Conservation (phyloP, 2,888 invertebrate species). For the Ectemnius continuus region DNA sequence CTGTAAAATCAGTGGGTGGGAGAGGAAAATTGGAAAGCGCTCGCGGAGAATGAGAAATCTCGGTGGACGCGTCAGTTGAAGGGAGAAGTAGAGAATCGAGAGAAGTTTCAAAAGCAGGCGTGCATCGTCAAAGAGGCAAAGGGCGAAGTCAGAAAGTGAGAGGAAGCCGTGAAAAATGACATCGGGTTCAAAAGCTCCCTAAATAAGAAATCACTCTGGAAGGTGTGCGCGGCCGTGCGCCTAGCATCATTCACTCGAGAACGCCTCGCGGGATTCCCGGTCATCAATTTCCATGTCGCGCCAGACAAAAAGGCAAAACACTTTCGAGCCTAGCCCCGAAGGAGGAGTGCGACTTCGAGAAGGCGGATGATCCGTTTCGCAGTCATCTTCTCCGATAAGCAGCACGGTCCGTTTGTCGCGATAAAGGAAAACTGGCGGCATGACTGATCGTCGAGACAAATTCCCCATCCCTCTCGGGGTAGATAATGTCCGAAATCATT, state of each 20-base stretch:
- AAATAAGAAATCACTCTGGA: constrained; percentile 71
- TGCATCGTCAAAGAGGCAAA: constrained; percentile 24
- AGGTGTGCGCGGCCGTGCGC: constrained; percentile 27
- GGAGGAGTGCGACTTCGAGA: neutral
- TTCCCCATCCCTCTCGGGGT: constrained; percentile 42
- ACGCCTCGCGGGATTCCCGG: constrained; percentile 44
- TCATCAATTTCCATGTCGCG: constrained; percentile 67
- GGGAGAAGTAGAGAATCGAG: neutral
- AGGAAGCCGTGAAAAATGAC: constrained; percentile 69
- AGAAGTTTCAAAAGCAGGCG: constrained; percentile 24
- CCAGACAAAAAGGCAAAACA: constrained; percentile 35
- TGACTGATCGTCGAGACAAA: constrained; percentile 55
- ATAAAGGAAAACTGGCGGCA: constrained; percentile 43
- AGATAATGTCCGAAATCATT: constrained; percentile 58
- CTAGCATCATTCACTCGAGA: constrained; percentile 54
- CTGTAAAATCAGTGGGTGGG: neutral
- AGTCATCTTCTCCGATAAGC: constrained; percentile 33
- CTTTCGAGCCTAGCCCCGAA: constrained; percentile 5
- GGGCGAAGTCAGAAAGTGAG: constrained; percentile 17
- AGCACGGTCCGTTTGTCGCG: constrained; percentile 33
- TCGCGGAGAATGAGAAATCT: constrained; percentile 15
- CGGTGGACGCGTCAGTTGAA: constrained; percentile 1
- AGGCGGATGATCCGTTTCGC: constrained; percentile 40
- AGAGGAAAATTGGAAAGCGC: constrained; percentile 36
- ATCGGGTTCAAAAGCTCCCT: constrained; percentile 63